phyloP scores from a whole-genome alignment of 2,113 vertebrate species.

The Mirounga angustirostris region DNA sequence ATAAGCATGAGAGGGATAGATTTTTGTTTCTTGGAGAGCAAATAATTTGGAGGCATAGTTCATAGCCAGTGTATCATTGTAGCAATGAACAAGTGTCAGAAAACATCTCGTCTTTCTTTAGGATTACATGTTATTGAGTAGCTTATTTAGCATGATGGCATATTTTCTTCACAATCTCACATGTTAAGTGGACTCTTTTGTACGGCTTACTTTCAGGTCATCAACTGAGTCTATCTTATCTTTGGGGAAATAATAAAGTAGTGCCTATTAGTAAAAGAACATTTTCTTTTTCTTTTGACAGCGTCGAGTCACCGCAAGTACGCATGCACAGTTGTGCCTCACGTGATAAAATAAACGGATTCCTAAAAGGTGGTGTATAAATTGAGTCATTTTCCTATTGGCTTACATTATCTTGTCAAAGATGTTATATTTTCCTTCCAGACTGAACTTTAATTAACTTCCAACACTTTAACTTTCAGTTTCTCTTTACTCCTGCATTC shows the following conservation, averaged over 20 bases:
- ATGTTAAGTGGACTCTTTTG: conserved; percentile 17
- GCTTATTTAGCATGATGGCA: background rate
- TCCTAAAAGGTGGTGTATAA: background rate
- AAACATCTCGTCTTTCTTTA: conserved; percentile 28
- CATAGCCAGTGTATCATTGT: background rate
- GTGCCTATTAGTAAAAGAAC: conserved; percentile 23
- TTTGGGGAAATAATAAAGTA: conserved; percentile 2
- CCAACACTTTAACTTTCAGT: background rate
- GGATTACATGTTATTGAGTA: background rate
- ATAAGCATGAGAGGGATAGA: conserved; percentile 47
- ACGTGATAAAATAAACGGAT: background rate
- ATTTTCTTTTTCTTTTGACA: conserved; percentile 25
- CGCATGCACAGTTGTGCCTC: background rate
- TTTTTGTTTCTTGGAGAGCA: conserved; percentile 68
- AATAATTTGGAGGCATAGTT: conserved; percentile 64
- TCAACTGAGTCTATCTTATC: background rate
- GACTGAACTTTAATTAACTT: conserved; percentile 59
- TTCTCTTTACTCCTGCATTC: conserved; percentile 8
- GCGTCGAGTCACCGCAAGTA: background rate
- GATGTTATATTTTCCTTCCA: background rate
- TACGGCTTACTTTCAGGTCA: conserved; percentile 29
- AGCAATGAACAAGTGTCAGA: conserved; percentile 59
- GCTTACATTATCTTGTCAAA: conserved; percentile 48
- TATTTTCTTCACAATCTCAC: conserved; percentile 47
- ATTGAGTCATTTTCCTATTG: conserved; percentile 46